A percentile compares a stretch with the other conserved stretches of the same genome.
phyloP scores from a whole-genome alignment of 2,797 vertebrate species.

The Lacerta bilineata region DNA sequence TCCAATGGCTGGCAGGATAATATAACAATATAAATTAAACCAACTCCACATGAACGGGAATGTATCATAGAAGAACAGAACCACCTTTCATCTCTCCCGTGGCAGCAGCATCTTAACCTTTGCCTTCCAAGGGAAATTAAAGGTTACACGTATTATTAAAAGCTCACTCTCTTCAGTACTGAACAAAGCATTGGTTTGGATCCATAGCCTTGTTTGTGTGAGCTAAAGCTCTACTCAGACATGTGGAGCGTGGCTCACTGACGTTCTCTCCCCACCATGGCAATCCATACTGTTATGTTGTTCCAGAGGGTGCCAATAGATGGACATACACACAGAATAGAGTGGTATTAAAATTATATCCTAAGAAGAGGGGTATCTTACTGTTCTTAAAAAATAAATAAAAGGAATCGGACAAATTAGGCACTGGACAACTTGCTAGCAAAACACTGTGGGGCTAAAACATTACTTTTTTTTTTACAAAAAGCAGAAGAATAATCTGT shows the following conservation, averaged over 20 bases:
- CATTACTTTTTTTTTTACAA: neutral
- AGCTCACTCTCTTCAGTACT: neutral
- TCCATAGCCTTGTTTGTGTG: neutral
- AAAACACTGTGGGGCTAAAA: neutral
- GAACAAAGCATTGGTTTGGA: neutral
- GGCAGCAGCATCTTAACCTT: neutral
- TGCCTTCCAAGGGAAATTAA: constrained; percentile 20
- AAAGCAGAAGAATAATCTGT: neutral
- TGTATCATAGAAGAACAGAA: constrained; percentile 8
- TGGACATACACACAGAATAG: neutral
- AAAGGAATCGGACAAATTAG: neutral
- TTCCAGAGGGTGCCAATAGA: neutral
- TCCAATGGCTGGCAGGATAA: neutral
- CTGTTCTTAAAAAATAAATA: neutral
- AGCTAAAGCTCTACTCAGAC: neutral
- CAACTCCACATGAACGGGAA: constrained; percentile 14
- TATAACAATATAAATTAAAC: constrained; percentile 18
- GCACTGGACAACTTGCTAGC: neutral
- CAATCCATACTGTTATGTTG: neutral
- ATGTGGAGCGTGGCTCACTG: neutral
- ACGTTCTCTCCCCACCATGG: neutral
- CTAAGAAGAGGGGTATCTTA: neutral
- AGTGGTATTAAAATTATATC: neutral
- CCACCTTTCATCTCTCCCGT: constrained; percentile 15
- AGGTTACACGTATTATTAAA: constrained; percentile 31